Base-by-base conservation (phyloP, 2,797 vertebrate genomes). In the Antennarius maculatus region DNA sequence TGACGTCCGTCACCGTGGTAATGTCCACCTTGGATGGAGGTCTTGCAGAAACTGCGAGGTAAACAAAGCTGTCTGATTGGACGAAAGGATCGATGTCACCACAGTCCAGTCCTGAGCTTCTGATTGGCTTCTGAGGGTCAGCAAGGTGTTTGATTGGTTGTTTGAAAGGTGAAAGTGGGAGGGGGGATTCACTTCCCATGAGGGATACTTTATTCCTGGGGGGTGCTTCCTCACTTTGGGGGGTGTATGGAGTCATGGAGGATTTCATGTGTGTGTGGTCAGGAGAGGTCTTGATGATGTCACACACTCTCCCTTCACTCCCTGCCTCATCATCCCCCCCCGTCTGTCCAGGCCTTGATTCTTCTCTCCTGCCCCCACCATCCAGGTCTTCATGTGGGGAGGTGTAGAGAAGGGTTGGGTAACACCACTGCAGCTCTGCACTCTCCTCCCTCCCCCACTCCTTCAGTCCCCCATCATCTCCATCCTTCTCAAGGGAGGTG, bases 21-120 rank as follows among this genome's bases (percentile, higher is more conserved):
- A 69, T 50, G 34, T 92, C 91, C 1, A 83, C 68, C 49, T 51
- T 75, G 41, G 78, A 81, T 12, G 37, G 66, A 2, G 91, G 85
- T 50, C 86, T 73, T n/a, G 90, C 86, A 2, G 94, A 93, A 18
- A 95, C 94, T 0, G 94, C 94, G 7, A 95, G 89, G 83, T 95
- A 95, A 68, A 95, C 92, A 67, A 95, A 95, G 80, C 93, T 95
- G 61, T 95, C 94, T 0, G 93, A 92, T 5, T 92, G 87, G 50
- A 93, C 89, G 17, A 94, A 95, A 4, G 93, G 92, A 83, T 94
- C 93, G 17, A 93, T 39, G 64, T 93, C 92, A 2, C 87, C 80
- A 49, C 92, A 92, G 76, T 93, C 90, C 56, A 93, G 79, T 57
- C 91, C 82, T 18, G 84, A 88, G 70, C 69, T 89, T 77, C 88